Base-by-base conservation (phyloP, 1,140 invertebrate genomes). In the Bombus ignitus region DNA sequence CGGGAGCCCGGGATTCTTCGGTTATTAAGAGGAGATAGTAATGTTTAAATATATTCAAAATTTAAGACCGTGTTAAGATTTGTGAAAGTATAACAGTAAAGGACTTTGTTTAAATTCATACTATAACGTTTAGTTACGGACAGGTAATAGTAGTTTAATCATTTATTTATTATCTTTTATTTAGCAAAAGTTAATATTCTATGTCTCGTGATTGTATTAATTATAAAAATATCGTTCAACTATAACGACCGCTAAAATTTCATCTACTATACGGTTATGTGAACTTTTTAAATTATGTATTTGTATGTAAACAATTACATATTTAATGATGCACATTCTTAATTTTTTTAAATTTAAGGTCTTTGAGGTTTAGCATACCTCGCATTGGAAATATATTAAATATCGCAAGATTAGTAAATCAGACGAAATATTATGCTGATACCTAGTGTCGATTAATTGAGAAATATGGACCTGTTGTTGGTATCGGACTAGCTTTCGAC, bases 321-420 rank as follows among this genome's bases (percentile, higher is more conserved):
- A 32, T 47, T n/a, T 22, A 73, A 71, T 8, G 5, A 42, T 9
- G 2, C 22, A 59, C 44, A 57, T 37, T 86, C 25, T 9, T 12
- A 37, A 22, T 42, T 5, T 44, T 44, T 44, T 4, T 15, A 5
- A 1, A 3, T 89, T 89, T 62, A 57, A 95, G 94, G 94, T 70
- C 94, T 94, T 1, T 84, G 66, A 42, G 94, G 92, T 57, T 74
- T 95, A 32, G 32, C 32, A 32, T 32, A n/a, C 95, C 95, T 0
- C 70, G 95, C 13, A 25, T 95, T 8, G 94, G 94, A 15, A 94
- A 95, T 42, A 90, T 95, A 37, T 74, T 94, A 2, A 91, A 95
- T 44, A 3, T 95, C 0, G 91, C 91, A 68, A 88, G 86, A 44
- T n/a, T 95, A 12, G 65, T 94, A 3, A 92, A 93, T 15, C 85